Base-by-base conservation (phyloP, 2,888 invertebrate species). In the Ophion costatus region DNA sequence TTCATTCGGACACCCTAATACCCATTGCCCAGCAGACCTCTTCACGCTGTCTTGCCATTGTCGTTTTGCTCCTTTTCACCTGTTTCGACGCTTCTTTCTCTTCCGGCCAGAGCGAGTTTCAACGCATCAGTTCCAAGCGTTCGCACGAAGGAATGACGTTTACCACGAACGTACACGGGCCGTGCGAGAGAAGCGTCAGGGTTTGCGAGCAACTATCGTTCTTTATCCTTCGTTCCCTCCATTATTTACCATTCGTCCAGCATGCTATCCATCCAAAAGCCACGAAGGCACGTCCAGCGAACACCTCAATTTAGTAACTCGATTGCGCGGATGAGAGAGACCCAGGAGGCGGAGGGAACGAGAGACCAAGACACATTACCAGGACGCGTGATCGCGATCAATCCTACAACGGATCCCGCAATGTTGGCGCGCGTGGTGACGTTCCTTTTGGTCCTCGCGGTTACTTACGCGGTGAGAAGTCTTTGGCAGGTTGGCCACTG, bases 291-390 rank as follows among this genome's bases (percentile, higher is more conserved):
- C 24, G 51, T 70, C 56, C 9, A 51, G 66, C 59, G 56, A 74
- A 83, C 83, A 70, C 70, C 83, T 75, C 75, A 79, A 83, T 83
- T 78, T 74, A 70, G 74, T 22, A 59, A 67, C 67, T 59, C 45
- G 74, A 22, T 17, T 29, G 51, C 17, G 33, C 22, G 20, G 24
- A 24, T 24, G 14, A 57, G 73, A 42, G 38, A 5, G 38, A 38
- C 9, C 38, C 38, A 38, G 38, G 38, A 38, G 74, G 64, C 82
- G 24, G 51, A 78, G 24, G 80, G 51, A 61, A 78, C 78, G 38
- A 73, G 61, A 22, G 42, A 9, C 51, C 67, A 71, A 45, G 75
- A 61, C 69, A 57, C 66, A 45, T 74, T 17, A n/a, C 29, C 56
- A 70, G 63, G 45, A 24, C 38, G 24, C 64, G 29, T 33, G 61